Conservation (phyloP, 2,113 vertebrate genomes). For the Psilopsiagon aurifrons region DNA sequence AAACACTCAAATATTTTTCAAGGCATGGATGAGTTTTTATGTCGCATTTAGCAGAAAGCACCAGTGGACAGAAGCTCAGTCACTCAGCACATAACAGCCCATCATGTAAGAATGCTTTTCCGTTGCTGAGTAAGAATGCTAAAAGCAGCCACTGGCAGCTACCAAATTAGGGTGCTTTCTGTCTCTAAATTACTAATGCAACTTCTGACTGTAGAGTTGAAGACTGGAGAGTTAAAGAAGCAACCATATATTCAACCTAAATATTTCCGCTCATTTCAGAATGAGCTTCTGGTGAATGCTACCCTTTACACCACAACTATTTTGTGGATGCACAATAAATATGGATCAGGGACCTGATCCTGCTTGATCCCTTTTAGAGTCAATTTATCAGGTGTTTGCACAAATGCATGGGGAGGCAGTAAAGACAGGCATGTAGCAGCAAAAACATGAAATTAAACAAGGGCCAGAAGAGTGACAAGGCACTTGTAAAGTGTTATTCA, state of each 20-base stretch:
- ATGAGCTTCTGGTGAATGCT: not conserved
- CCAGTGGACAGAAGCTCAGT: not conserved
- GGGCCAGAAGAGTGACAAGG: not conserved
- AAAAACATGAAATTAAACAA: not conserved
- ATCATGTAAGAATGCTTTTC: not conserved
- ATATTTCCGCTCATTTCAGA: not conserved
- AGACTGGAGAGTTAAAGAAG: not conserved
- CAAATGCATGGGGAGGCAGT: fast-evolving
- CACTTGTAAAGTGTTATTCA: not conserved
- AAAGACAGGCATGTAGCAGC: not conserved
- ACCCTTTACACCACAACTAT: fast-evolving
- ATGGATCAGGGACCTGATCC: not conserved
- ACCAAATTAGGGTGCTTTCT: not conserved
- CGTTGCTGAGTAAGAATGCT: not conserved
- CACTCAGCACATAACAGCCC: not conserved
- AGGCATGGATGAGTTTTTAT: not conserved
- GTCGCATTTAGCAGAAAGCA: not conserved
- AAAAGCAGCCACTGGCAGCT: not conserved
- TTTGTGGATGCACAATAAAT: not conserved
- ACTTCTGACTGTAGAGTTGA: not conserved
- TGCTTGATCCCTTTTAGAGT: not conserved
- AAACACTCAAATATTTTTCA: not conserved
- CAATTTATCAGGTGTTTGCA: not conserved
- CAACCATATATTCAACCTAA: not conserved
- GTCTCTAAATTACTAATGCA: not conserved